Base-by-base conservation (phyloP, 2,888 invertebrate genomes). In the Ormia ochracea region DNA sequence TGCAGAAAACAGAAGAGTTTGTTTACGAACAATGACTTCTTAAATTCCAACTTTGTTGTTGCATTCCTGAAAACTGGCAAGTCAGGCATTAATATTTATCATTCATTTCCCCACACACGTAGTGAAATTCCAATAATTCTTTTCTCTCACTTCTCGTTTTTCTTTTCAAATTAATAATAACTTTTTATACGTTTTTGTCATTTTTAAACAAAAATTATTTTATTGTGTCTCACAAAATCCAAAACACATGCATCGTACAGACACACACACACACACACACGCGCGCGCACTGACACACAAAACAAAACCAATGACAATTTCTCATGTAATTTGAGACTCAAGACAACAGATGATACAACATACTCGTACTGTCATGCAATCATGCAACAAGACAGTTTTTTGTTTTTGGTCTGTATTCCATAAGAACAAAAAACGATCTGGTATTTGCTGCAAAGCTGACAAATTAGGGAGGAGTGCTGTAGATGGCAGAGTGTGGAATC, bases 61-160 rank as follows among this genome's bases (percentile, higher is more conserved):
- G 63, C 54, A 73, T 56, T 56, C 52, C 38, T 38, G 19, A 59
- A 17, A 50, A 33, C 28, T 50, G 38, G 54, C 65, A 45, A 28
- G 19, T 33, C 48, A 38, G 59, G 33, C 58, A 76, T 52, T 65
- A 26, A 54, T 33, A 58, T 56, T 56, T 56, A 56, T 54, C 69
- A 54, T 31, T 69, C 50, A 54, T 75, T 68, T 76, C n/a, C 79
- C 79, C 79, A 80, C 79, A 80, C 79, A 80, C 79, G 75, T 52
- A 50, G 68, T 54, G 48, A 72, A 79, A 80, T 80, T 80, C 79
- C 79, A 80, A 80, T 80, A 72, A 76, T 63, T 75, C 50, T 61
- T 38, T 68, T 61, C 19, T 45, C 17, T 26, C 14, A 26, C 17
- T 74, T 7, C 43, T 52, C 21, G 14, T 61, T 28, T n/a, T 5